A percentile compares a stretch with the other conserved stretches of the same genome.
phyloP scores from a whole-genome alignment of 2,113 vertebrate species.

The Vicugna pacos region DNA sequence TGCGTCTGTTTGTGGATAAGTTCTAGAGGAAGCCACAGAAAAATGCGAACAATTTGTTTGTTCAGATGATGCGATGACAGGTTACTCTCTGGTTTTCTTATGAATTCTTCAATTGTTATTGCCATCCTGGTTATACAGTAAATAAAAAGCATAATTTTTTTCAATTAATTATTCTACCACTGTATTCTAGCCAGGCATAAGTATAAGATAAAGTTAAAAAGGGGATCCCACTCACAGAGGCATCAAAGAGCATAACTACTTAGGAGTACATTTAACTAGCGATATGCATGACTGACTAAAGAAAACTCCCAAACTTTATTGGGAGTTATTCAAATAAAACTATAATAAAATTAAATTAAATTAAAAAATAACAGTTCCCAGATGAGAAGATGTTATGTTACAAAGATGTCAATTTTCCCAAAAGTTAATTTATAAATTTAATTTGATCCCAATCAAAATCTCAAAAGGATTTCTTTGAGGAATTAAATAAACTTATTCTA shows the following conservation, averaged over 20 bases:
- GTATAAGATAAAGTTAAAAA: background rate
- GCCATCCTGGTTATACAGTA: background rate
- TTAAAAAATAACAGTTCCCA: slow-evolving; percentile 44
- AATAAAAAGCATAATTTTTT: background rate
- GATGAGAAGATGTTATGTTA: background rate
- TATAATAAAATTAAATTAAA: too few relatives aligned
- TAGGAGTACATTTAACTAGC: background rate
- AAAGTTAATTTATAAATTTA: slow-evolving; percentile 71
- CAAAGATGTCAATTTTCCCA: slow-evolving; percentile 53
- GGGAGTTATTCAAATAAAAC: background rate
- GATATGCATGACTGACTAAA: background rate
- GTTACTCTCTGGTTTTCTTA: background rate
- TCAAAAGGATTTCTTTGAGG: slow-evolving; percentile 55
- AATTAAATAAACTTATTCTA: slow-evolving; percentile 63
- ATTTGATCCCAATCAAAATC: slow-evolving; percentile 59
- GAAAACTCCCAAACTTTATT: slow-evolving; percentile 38
- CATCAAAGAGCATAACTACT: background rate
- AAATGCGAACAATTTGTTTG: background rate
- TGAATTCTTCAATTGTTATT: background rate
- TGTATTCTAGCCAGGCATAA: background rate
- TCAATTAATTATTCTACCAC: background rate
- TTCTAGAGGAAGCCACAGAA: background rate
- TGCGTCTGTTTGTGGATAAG: background rate
- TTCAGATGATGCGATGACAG: background rate
- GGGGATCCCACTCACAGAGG: background rate